phyloP scores from a whole-genome alignment of 1,140 invertebrate species.

The Steinernema feltiae region DNA sequence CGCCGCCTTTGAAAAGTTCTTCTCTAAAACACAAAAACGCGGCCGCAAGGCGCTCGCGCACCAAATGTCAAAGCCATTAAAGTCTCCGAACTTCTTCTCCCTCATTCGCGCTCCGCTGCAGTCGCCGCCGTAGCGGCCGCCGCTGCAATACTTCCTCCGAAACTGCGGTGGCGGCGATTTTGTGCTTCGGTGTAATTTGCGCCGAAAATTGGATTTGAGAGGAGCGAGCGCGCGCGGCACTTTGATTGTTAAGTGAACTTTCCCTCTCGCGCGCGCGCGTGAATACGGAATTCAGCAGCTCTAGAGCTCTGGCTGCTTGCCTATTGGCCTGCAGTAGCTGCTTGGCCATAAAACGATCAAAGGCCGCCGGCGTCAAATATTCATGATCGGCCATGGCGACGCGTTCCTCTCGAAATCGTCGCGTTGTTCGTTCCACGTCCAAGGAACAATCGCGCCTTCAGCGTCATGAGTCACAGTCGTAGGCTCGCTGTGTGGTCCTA shows the following conservation, averaged over 20 bases:
- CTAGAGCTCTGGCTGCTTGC: no score
- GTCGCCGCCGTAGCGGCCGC: neutral
- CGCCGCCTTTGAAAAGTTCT: no score
- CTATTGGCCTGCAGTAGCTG: no score
- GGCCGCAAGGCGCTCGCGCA: neutral
- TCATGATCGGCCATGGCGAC: conserved; percentile 2
- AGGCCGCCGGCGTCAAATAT: conserved; percentile 1
- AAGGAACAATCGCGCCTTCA: no score
- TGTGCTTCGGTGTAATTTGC: neutral
- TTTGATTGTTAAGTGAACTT: neutral
- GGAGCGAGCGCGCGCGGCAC: neutral
- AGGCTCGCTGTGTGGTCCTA: conserved; percentile 1
- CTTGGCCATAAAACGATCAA: conserved; percentile 12
- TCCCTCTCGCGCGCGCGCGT: no score
- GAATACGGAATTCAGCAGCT: no score
- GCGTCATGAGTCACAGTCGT: no score
- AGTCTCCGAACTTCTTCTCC: neutral
- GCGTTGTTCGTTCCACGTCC: no score
- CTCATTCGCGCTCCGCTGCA: neutral
- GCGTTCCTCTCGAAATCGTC: no score
- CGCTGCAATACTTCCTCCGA: neutral
- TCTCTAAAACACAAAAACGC: neutral
- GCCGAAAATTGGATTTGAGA: neutral
- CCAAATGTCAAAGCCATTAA: conserved; percentile 11
- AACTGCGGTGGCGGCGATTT: neutral